Evolutionary conservation across 35 echinoderm and acorn worm genomes (phyloP).

Genomic region (Heliocidaris erythrogramma): DNA sequence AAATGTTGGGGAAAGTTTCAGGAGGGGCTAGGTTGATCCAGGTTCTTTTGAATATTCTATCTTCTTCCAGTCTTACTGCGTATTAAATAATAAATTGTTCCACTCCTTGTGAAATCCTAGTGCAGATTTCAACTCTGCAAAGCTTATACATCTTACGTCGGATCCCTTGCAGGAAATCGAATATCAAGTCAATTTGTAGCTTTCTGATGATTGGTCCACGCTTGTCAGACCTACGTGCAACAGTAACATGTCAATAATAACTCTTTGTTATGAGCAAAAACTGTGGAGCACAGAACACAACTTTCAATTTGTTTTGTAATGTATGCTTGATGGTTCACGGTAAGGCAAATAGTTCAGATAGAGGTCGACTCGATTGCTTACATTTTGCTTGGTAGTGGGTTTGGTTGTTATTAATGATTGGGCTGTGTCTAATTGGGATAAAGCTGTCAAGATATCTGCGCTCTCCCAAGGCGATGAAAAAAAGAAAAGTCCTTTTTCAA

Average conservation of each 20-base stretch:
- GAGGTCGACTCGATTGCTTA: not conserved
- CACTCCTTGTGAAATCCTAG: not conserved
- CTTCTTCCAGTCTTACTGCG: not conserved
- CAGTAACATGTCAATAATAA: not conserved
- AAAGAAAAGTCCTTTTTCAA: not conserved
- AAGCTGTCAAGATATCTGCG: not conserved
- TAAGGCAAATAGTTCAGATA: not conserved
- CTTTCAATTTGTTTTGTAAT: slow-evolving; percentile 16
- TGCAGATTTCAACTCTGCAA: not conserved
- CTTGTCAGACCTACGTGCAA: not conserved
- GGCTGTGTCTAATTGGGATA: not conserved
- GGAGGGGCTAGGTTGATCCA: too few species aligned
- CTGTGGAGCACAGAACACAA: not conserved
- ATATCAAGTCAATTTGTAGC: not conserved
- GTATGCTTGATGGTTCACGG: slow-evolving; percentile 5
- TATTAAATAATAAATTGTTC: not conserved
- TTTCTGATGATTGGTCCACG: not conserved
- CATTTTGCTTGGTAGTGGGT: not conserved
- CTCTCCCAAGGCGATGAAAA: not conserved
- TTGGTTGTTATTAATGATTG: not conserved
- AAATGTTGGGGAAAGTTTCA: too few species aligned
- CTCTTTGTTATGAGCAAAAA: not conserved
- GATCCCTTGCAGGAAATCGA: not conserved
- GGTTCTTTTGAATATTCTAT: too few species aligned
- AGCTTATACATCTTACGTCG: not conserved